These are phyloP conservation scores for Pseudonaja textilis DNA, from an alignment of 2,113 vertebrate genomes.

Conservation along the genomic window DNA sequence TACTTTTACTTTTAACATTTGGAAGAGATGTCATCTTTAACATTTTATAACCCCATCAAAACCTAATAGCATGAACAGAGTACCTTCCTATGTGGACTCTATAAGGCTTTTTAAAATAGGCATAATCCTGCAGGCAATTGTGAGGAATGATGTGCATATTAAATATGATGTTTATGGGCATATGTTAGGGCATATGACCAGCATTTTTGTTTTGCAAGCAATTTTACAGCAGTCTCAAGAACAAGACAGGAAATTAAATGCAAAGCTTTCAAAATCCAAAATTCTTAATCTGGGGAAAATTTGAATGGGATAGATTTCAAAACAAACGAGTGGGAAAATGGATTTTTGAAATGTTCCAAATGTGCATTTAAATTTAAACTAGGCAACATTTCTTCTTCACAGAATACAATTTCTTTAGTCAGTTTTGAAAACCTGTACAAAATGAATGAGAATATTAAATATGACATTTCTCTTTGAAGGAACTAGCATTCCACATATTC, in stretches of 20 bases:
- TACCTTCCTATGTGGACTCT: slow-evolving; percentile 38
- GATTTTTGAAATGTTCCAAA: slow-evolving; percentile 41
- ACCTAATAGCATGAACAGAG: slow-evolving; percentile 39
- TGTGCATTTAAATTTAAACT: slow-evolving; percentile 43
- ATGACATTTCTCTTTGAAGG: slow-evolving; percentile 20
- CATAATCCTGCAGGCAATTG: slow-evolving; percentile 30
- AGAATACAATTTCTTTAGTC: slow-evolving; percentile 29
- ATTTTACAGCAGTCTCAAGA: slow-evolving; percentile 41
- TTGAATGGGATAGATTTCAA: slow-evolving; percentile 38
- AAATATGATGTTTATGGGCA: slow-evolving; percentile 47
- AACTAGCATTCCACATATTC: slow-evolving; percentile 28
- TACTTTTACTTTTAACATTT: slow-evolving; percentile 19
- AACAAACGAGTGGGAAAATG: slow-evolving; percentile 31
- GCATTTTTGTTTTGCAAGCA: slow-evolving; percentile 25
- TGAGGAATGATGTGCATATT: slow-evolving; percentile 45
- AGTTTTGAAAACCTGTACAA: slow-evolving; percentile 38
- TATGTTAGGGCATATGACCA: slow-evolving; percentile 14
- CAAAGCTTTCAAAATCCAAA: slow-evolving; percentile 7
- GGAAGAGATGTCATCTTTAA: neutral
- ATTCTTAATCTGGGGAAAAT: neutral
- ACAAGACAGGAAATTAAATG: slow-evolving; percentile 37
- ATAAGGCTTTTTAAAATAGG: slow-evolving; percentile 46
- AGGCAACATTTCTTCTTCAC: slow-evolving; percentile 27
- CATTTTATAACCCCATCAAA: neutral
- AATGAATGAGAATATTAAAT: slow-evolving; percentile 30